Evolutionary conservation across 92 coral and sea anemone species (phyloP).

Genomic region (Ricordea florida): DNA sequence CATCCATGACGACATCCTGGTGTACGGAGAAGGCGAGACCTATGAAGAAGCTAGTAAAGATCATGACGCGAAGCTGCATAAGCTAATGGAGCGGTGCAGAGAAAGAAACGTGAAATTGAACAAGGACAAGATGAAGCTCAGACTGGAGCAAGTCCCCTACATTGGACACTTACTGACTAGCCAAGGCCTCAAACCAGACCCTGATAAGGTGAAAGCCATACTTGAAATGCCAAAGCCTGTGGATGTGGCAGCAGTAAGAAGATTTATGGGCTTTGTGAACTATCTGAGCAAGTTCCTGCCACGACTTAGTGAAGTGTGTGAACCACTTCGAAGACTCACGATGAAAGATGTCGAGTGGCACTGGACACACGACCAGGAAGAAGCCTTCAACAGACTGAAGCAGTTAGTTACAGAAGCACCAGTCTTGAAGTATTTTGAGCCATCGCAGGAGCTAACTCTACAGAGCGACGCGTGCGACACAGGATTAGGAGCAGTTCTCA

Average conservation of each 20-base stretch:
- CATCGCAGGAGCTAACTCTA: conserved; percentile 25
- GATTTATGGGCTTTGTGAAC: conserved; percentile 24
- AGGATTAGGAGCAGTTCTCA: conserved; percentile 6
- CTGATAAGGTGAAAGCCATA: no score
- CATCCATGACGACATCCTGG: no score
- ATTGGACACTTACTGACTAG: no score
- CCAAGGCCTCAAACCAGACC: no score
- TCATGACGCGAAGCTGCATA: no score
- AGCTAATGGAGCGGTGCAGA: no score
- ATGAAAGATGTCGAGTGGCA: conserved; percentile 1
- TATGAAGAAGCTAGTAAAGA: no score
- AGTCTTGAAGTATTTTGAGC: conserved; percentile 7
- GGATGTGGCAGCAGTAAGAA: conserved; percentile 7
- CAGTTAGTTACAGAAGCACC: conserved; percentile 18
- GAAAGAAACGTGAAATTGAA: no score
- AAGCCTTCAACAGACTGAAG: conserved; percentile 6
- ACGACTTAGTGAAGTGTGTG: background rate
- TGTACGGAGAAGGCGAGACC: no score
- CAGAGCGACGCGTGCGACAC: conserved; percentile 13
- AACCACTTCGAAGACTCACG: background rate
- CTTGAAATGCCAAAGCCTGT: conserved; percentile 30
- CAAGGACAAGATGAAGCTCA: no score
- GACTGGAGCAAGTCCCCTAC: no score
- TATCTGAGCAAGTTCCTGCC: conserved; percentile 9
- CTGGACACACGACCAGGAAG: conserved; percentile 10